Evolutionary conservation across 2,888 invertebrate species (phyloP).

Genomic region (Dryocosmus kuriphilus): DNA sequence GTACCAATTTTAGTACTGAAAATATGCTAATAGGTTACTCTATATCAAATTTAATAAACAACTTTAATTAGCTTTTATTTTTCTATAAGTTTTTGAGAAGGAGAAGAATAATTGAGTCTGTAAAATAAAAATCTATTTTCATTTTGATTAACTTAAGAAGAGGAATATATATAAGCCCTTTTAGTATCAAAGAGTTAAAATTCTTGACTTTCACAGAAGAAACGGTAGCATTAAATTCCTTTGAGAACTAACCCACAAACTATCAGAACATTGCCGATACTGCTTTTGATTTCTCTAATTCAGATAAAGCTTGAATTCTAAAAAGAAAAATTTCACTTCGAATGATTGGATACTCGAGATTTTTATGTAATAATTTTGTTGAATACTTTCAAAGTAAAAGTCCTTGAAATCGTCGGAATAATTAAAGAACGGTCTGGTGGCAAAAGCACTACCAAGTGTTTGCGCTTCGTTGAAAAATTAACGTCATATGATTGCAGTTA

Average conservation of each 20-base stretch:
- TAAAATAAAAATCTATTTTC: too few relatives aligned
- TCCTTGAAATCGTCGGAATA: background rate
- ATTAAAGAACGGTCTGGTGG: background rate
- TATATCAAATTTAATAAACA: too few relatives aligned
- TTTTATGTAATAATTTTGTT: slow-evolving; percentile 1
- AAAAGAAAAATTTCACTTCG: slow-evolving; percentile 22
- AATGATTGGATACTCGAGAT: slow-evolving; percentile 2
- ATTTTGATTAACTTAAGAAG: too few relatives aligned
- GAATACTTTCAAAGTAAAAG: background rate
- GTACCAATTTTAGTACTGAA: too few relatives aligned
- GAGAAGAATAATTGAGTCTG: too few relatives aligned
- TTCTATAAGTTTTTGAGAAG: too few relatives aligned
- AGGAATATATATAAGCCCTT: too few relatives aligned
- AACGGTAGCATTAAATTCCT: too few relatives aligned
- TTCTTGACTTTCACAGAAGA: too few relatives aligned
- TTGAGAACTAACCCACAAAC: background rate
- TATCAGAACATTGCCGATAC: background rate
- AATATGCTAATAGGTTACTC: too few relatives aligned
- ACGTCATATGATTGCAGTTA: background rate
- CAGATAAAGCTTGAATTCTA: slow-evolving; percentile 22
- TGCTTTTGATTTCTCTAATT: background rate
- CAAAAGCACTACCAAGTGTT: background rate
- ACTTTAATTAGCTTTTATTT: too few relatives aligned
- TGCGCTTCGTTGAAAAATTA: slow-evolving; percentile 3
- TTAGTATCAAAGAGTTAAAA: too few relatives aligned